phyloP scores from a whole-genome alignment of 2,888 invertebrate genomes.

The Atethmia centrago region DNA sequence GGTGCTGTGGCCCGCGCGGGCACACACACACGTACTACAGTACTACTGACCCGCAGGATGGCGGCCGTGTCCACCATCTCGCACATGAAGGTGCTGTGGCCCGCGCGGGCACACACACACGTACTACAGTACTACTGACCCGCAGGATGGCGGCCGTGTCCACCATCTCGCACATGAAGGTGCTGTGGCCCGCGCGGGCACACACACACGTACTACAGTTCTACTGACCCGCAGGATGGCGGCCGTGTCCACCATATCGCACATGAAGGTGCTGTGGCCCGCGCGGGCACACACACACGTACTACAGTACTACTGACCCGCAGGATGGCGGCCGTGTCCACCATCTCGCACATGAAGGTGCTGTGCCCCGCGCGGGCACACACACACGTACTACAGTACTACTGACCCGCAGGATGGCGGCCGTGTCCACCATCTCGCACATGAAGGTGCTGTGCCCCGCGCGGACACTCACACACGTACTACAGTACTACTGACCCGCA shows the following conservation, averaged over 20 bases:
- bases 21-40: conserved; percentile 81
- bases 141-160: conserved; percentile 97
- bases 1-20: conserved; percentile 97
- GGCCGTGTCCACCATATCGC: conserved; percentile 99
- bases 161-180: conserved; percentile 99
- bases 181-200: conserved; percentile 97
- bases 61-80: conserved; percentile 99
- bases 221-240: conserved; percentile 95
- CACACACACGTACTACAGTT: conserved; percentile 64
- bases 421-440: conserved; percentile 99
- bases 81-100: conserved; percentile 99
- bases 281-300: conserved; percentile 92
- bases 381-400: neutral
- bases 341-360: conserved; percentile 99
- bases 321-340: conserved; percentile 98
- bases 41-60: conserved; percentile 94
- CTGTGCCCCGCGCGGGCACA: conserved; percentile 97
- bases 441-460: conserved; percentile 99
- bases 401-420: conserved; percentile 96
- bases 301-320: conserved; percentile 89
- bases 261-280: conserved; percentile 99
- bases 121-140: conserved; percentile 85
- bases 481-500: conserved; percentile 91
- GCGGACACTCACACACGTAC: conserved; percentile 90
- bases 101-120: conserved; percentile 93